Percentiles rank a stretch among this genome's conserved stretches.
phyloP scores from a whole-genome alignment of 2,113 vertebrate species.

The Noturus placidus region DNA sequence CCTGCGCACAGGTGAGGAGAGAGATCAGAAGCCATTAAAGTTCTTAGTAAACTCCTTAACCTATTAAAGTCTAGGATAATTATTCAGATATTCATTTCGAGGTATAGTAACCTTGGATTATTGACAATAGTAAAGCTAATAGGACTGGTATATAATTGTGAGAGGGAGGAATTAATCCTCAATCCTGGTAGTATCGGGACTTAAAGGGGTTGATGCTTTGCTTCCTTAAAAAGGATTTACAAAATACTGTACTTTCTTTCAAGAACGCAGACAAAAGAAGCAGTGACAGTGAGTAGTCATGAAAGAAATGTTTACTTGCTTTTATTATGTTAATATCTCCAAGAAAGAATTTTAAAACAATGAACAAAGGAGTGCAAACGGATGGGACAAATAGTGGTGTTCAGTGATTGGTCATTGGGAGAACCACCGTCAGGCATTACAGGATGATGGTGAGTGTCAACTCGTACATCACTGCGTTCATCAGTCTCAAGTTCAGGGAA shows the following conservation, averaged over 20 bases:
- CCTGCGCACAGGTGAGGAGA: conserved; percentile 57
- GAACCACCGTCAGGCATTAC: too few species aligned
- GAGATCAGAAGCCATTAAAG: conserved; percentile 36
- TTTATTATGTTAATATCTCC: neutral
- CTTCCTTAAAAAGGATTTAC: neutral
- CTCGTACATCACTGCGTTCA: neutral
- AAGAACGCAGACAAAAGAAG: neutral
- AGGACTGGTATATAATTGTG: neutral
- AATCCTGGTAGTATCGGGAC: neutral
- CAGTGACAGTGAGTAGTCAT: neutral
- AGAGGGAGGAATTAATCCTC: neutral
- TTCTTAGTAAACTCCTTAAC: neutral
- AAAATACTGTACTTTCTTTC: neutral
- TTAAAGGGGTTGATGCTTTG: neutral
- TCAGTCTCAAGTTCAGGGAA: neutral
- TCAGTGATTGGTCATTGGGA: neutral
- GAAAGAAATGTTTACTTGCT: neutral
- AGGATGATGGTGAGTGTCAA: neutral
- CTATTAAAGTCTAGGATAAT: neutral
- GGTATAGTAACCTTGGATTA: neutral
- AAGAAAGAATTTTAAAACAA: neutral
- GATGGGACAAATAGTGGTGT: neutral
- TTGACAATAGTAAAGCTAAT: neutral
- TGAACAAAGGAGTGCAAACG: neutral
- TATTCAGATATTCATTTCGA: neutral